Evolutionary conservation across 1,140 invertebrate genomes (phyloP).

Genomic region (Ectropis grisescens): DNA sequence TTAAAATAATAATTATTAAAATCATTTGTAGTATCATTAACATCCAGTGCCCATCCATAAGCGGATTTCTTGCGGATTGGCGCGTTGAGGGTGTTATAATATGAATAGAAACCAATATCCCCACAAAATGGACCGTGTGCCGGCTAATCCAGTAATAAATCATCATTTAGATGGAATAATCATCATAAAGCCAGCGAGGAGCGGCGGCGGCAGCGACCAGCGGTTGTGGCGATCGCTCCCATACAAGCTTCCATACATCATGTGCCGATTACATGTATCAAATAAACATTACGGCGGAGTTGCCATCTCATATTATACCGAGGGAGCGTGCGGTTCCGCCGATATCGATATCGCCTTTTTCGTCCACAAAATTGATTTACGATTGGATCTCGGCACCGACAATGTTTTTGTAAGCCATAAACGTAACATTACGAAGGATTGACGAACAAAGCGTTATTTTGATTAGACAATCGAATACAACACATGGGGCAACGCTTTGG

Average conservation of each 20-base stretch:
- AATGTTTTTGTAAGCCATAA: no score
- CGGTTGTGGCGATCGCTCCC: slow-evolving; percentile 9
- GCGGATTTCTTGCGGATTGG: slow-evolving; percentile 20
- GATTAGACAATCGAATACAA: no score
- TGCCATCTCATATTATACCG: slow-evolving; percentile 26
- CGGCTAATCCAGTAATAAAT: slow-evolving; percentile 61
- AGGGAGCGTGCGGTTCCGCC: slow-evolving; percentile 21
- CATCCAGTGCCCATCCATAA: no score
- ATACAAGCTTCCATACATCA: slow-evolving; percentile 56
- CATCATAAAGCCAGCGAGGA: slow-evolving; percentile 49
- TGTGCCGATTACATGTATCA: slow-evolving; percentile 60
- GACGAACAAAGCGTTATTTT: no score
- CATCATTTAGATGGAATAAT: slow-evolving; percentile 63
- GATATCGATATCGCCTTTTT: slow-evolving; percentile 33
- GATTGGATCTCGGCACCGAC: slow-evolving; percentile 10
- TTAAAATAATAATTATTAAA: no score
- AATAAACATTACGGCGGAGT: slow-evolving; percentile 52
- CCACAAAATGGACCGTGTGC: slow-evolving; percentile 46
- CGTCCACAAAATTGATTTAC: slow-evolving; percentile 27
- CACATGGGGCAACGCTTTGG: no score
- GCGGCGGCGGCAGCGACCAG: slow-evolving; percentile 16
- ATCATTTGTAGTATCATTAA: no score
- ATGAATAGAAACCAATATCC: slow-evolving; percentile 54
- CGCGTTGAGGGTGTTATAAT: slow-evolving; percentile 30
- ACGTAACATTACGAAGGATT: no score